Evolutionary conservation across 2,113 vertebrate species (phyloP), one percentile per base, ranked within the genome.

Genomic region (Ictalurus furcatus): DNA sequence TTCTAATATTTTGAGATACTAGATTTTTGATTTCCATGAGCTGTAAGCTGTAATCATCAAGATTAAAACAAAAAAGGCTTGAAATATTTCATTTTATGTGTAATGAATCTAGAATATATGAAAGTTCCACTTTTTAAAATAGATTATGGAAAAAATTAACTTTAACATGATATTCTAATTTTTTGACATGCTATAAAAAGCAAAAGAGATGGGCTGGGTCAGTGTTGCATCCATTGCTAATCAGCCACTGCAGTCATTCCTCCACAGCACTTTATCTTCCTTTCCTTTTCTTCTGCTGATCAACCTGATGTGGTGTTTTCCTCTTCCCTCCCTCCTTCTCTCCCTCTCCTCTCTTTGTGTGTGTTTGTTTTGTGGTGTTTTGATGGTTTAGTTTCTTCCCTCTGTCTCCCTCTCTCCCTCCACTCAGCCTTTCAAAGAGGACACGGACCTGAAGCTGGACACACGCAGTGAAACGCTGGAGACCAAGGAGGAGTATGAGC

Each of bases 361-460:
- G 94, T 94, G 94, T 95, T 88, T 91, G 91, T 91, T 90, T 92
- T 92, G 95, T 94, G 89, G 94, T 96, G 93, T 94, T 95, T 95
- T 94, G 95, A 95, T 94, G 95, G 95, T 95, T 96, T 96, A 96
- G 96, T 96, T 96, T 96, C 91, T 96, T 94, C 95, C 92, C 87
- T 95, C 95, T 95, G 95, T 96, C 94, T 94, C 93, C 95, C 95
- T 96, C 93, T 96, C 95, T 96, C 95, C 95, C 95, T 95, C 95
- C 96, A 95, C 95, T 80, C 95, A 98, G 97, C 96, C 98, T 0
- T 98, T 98, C 96, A 99, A 99, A 94, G 97, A 99, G 0, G 97
- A 98, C 6, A 96, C 97, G 93, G 98, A 99, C 91, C 91, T 98
- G 94, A 99, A 99, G 94, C 98, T 97, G 95, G 98, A 99, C 78